Conservation (phyloP, 2,888 invertebrate genomes). For the Pomacea canaliculata region DNA sequence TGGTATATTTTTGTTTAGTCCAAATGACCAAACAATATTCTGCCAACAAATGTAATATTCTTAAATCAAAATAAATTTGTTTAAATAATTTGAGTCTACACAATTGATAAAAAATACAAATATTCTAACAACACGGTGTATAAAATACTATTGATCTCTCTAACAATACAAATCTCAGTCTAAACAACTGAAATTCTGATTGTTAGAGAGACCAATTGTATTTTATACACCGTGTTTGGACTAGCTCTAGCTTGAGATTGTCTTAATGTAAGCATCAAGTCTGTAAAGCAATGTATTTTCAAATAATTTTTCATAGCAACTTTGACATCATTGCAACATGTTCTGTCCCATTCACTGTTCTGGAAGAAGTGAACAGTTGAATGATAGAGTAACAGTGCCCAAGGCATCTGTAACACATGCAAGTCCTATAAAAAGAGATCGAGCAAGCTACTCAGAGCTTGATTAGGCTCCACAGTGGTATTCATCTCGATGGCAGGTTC, state of each 20-base stretch:
- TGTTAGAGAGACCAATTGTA: background rate
- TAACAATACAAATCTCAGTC: background rate
- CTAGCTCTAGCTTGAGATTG: background rate
- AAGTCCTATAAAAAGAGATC: too few species aligned
- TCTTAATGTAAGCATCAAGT: background rate
- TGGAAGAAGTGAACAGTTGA: too few species aligned
- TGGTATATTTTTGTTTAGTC: conserved; percentile 75
- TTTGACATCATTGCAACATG: too few species aligned
- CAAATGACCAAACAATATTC: conserved; percentile 78
- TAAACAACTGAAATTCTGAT: background rate
- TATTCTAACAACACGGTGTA: background rate
- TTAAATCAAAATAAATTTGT: background rate
- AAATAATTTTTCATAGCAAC: too few species aligned
- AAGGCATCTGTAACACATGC: too few species aligned
- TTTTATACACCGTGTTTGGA: too few species aligned
- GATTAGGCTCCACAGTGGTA: too few species aligned
- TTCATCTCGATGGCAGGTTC: too few species aligned
- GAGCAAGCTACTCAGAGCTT: too few species aligned
- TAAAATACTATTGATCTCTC: background rate
- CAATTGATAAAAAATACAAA: background rate
- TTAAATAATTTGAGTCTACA: background rate
- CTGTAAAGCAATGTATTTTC: too few species aligned
- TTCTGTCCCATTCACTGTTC: too few species aligned
- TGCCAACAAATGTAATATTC: conserved; percentile 31
- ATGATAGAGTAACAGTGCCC: too few species aligned